Evolutionary conservation across 1,140 invertebrate species (phyloP).

Genomic region (Bombus waltoni): DNA sequence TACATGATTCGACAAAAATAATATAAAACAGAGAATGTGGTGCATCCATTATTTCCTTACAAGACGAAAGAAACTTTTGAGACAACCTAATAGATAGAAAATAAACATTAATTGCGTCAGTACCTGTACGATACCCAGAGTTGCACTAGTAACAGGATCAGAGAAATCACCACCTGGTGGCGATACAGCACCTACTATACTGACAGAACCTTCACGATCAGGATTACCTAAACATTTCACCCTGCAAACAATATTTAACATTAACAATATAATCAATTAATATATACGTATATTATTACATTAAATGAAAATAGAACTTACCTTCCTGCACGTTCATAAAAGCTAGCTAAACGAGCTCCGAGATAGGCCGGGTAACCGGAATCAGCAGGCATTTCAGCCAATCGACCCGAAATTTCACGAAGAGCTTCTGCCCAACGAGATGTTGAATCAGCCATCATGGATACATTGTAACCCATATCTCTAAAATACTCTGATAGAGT

Average conservation of each 20-base stretch:
- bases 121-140: slow-evolving; percentile 98
- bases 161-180: slow-evolving; percentile 99
- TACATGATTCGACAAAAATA: no score
- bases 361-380: slow-evolving; percentile 99
- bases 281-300: background rate
- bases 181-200: slow-evolving; percentile 99
- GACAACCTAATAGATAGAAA: background rate
- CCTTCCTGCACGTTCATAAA: slow-evolving; percentile 98
- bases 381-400: slow-evolving; percentile 99
- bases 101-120: background rate
- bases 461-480: slow-evolving; percentile 99
- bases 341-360: slow-evolving; percentile 98
- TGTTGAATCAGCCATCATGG: slow-evolving; percentile 99
- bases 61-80: no score
- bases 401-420: slow-evolving; percentile 99
- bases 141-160: slow-evolving; percentile 99
- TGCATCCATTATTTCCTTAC: no score
- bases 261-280: background rate
- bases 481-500: slow-evolving; percentile 99
- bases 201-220: slow-evolving; percentile 98
- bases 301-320: slow-evolving; percentile 36
- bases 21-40: no score
- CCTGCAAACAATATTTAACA: slow-evolving; percentile 77
- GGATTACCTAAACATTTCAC: slow-evolving; percentile 99
- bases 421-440: slow-evolving; percentile 99